A percentile compares a stretch with the other conserved stretches of the same genome.
These are phyloP conservation scores for Pachyuromys duprasi DNA, from an alignment of 2,797 vertebrate genomes.

Conservation along the genomic window DNA sequence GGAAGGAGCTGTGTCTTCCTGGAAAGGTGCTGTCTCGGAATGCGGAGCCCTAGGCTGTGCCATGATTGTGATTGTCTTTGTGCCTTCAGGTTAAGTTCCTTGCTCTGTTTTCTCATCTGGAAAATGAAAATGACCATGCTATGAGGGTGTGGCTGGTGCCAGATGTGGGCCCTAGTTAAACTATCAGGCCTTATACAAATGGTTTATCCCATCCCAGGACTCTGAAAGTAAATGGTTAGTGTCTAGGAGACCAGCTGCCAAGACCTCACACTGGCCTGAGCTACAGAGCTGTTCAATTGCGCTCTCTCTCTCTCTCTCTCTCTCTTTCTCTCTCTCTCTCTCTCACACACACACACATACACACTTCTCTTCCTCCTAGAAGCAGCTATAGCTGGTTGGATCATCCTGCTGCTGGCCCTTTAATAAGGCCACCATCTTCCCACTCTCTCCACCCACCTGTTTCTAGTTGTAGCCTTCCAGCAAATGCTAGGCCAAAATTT, in stretches of 20 bases:
- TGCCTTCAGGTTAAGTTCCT: background rate
- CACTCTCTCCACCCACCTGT: conserved; percentile 18
- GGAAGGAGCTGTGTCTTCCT: background rate
- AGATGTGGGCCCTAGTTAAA: background rate
- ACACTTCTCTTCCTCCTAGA: background rate
- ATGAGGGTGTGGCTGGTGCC: background rate
- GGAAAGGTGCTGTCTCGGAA: background rate
- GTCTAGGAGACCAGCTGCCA: background rate
- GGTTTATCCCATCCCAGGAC: background rate
- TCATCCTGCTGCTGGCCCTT: conserved; percentile 61
- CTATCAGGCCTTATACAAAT: background rate
- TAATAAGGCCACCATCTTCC: conserved; percentile 36
- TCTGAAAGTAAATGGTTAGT: background rate
- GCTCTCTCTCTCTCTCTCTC: background rate
- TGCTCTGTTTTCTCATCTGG: background rate
- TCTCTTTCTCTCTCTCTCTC: background rate
- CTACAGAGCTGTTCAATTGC: background rate
- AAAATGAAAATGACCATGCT: conserved; percentile 12
- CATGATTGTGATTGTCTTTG: background rate
- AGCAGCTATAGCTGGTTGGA: background rate
- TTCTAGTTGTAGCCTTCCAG: conserved; percentile 44
- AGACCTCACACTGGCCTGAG: background rate
- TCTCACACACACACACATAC: too few species aligned
- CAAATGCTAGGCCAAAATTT: conserved; percentile 49
- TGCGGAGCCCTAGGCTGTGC: background rate